phyloP scores from a whole-genome alignment of 1,140 invertebrate species.

The Druon quercuslanigerum region DNA sequence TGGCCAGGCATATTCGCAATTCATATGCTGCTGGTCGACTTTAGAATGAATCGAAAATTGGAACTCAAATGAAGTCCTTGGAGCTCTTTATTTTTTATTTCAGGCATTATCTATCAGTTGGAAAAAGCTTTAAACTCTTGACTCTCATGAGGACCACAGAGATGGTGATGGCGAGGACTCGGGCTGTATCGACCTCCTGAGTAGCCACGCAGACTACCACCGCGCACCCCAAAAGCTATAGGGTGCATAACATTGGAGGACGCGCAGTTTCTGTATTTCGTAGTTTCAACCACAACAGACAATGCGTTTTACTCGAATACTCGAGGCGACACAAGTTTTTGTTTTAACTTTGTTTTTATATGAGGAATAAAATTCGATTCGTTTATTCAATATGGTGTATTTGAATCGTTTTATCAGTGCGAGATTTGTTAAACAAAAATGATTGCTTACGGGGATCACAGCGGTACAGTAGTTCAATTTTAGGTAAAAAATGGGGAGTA shows the following conservation, averaged over 20 bases:
- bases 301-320: not conserved
- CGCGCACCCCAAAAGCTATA: slow-evolving; percentile 47
- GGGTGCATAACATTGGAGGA: not conserved
- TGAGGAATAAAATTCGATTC: not conserved
- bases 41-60: slow-evolving; percentile 33
- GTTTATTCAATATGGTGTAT: not conserved
- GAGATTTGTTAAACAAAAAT: not conserved
- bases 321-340: too few relatives aligned
- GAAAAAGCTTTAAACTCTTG: slow-evolving; percentile 23
- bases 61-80: slow-evolving; percentile 32
- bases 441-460: not conserved
- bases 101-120: slow-evolving; percentile 19
- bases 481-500: too few relatives aligned
- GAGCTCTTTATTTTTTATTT: slow-evolving; percentile 34
- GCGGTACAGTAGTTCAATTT: too few relatives aligned
- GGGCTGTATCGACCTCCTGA: slow-evolving; percentile 57
- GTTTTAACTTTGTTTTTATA: not conserved
- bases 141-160: slow-evolving; percentile 6
- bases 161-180: slow-evolving; percentile 36
- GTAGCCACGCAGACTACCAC: slow-evolving; percentile 52
- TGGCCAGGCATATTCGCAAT: slow-evolving; percentile 31
- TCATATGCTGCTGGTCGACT: slow-evolving; percentile 16
- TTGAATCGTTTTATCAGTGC: not conserved
- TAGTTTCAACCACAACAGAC: slow-evolving; percentile 1
- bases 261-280: slow-evolving; percentile 16